Conservation (phyloP, 2,888 invertebrate genomes). For the Spisula solida region DNA sequence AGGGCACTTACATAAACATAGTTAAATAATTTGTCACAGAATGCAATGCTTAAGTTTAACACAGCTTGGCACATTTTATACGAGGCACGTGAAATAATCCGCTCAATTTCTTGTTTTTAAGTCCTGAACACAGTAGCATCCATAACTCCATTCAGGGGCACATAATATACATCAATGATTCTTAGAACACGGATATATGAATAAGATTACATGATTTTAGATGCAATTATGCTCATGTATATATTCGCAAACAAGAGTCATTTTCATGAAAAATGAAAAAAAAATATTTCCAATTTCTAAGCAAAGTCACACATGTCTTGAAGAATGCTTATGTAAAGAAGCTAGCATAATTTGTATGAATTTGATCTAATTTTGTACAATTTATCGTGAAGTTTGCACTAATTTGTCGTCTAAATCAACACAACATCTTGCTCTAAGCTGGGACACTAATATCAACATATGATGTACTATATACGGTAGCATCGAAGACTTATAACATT, state of each 20-base stretch:
- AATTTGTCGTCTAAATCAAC: neutral
- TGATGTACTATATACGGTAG: neutral
- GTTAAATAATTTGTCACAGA: constrained; percentile 11
- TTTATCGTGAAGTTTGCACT: neutral
- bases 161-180: neutral
- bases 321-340: neutral
- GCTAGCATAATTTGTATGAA: neutral
- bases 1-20: constrained; percentile 1
- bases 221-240: neutral
- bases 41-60: neutral
- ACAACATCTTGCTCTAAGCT: neutral
- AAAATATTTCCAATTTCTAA: neutral
- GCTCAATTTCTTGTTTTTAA: neutral
- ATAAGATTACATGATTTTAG: neutral
- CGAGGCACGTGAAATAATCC: neutral
- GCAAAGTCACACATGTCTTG: neutral
- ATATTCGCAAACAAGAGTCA: neutral
- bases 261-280: neutral
- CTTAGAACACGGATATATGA: neutral
- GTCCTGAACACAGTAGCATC: neutral
- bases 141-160: neutral
- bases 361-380: neutral
- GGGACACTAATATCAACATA: neutral
- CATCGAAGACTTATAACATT: neutral
- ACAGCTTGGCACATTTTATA: neutral